These are phyloP conservation scores for Smutsia gigantea DNA, from an alignment of 2,797 vertebrate genomes.

Conservation along the genomic window DNA sequence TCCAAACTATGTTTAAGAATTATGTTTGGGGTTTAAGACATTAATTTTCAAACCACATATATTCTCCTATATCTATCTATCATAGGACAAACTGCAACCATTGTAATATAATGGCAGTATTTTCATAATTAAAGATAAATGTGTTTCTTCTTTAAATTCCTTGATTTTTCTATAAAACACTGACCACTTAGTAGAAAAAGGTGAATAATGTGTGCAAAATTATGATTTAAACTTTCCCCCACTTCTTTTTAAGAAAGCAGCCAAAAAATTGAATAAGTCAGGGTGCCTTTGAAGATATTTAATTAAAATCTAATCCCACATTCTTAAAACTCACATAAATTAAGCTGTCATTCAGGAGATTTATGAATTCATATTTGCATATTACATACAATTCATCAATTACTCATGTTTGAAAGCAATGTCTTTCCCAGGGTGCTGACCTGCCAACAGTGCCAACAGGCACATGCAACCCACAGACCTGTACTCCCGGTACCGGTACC, in stretches of 20 bases:
- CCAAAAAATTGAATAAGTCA: conserved; percentile 87
- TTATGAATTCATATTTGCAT: conserved; percentile 91
- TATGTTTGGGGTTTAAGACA: conserved; percentile 5
- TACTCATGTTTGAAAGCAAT: conserved; percentile 91
- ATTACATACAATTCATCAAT: conserved; percentile 91
- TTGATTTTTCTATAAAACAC: conserved; percentile 52
- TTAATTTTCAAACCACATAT: conserved; percentile 56
- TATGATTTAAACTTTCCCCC: conserved; percentile 66
- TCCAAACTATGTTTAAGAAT: conserved; percentile 46
- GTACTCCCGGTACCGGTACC: conserved; percentile 74
- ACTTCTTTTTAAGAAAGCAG: conserved; percentile 78
- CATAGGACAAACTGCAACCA: conserved; percentile 19
- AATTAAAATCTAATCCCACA: conserved; percentile 92
- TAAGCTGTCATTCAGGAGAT: conserved; percentile 91
- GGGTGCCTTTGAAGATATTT: conserved; percentile 92
- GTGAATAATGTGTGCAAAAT: conserved; percentile 66
- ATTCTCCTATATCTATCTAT: conserved; percentile 33
- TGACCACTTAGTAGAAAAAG: conserved; percentile 64
- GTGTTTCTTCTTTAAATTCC: conserved; percentile 26
- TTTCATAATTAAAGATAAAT: conserved; percentile 64
- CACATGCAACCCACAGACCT: conserved; percentile 65
- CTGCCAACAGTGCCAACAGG: conserved; percentile 87
- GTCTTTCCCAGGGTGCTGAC: conserved; percentile 85
- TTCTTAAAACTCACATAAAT: conserved; percentile 91
- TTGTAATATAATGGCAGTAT: not conserved